Percentiles rank a stretch among this genome's conserved stretches.
Evolutionary conservation across 2,888 invertebrate genomes (phyloP).

Genomic region (Tipula unca): DNA sequence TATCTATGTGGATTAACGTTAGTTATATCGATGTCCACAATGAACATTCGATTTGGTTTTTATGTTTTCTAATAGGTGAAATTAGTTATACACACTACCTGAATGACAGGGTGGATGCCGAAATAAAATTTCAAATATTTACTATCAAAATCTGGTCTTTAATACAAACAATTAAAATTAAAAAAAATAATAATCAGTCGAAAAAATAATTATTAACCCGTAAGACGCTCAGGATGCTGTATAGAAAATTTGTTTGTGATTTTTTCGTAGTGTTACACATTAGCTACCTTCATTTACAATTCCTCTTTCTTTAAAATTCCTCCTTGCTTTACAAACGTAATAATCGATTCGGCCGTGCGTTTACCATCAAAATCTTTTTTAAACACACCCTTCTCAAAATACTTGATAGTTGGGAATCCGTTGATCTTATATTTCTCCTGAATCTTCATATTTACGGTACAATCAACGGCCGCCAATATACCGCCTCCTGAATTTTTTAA

Average conservation of each 20-base stretch:
- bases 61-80: neutral
- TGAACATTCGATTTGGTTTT: neutral
- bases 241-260: neutral
- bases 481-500: conserved; percentile 30
- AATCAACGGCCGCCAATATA: conserved; percentile 55
- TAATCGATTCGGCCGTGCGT: conserved; percentile 48
- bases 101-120: neutral
- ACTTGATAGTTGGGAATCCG: conserved; percentile 60
- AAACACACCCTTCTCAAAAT: conserved; percentile 47
- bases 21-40: neutral
- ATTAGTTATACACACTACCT: neutral
- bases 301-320: conserved; percentile 29
- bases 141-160: neutral
- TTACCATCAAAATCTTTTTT: conserved; percentile 50
- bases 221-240: no score
- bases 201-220: neutral
- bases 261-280: neutral
- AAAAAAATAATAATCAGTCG: neutral
- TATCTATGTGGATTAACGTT: neutral
- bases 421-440: conserved; percentile 52
- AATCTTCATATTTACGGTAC: conserved; percentile 51
- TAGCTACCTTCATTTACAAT: conserved; percentile 25
- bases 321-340: conserved; percentile 42
- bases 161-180: neutral
- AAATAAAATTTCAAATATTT: neutral